phyloP scores from a whole-genome alignment of 1,140 invertebrate genomes.

The Drosophila leontia region DNA sequence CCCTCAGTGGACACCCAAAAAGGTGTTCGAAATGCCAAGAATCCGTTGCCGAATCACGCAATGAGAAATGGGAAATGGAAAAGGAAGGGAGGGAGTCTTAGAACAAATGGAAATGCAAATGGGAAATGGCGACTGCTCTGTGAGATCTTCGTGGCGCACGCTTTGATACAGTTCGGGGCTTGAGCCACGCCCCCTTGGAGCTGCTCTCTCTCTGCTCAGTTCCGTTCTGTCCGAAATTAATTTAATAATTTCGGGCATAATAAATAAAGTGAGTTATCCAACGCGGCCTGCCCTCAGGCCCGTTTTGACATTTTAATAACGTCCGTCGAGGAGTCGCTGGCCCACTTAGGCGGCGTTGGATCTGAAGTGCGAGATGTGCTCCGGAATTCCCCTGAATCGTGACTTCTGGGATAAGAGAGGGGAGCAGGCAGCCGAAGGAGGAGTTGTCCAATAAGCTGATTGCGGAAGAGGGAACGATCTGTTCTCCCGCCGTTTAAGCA shows the following conservation, averaged over 20 bases:
- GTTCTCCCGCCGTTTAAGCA: not conserved
- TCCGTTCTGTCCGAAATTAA: slow-evolving; percentile 60
- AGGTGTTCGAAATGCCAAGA: slow-evolving; percentile 75
- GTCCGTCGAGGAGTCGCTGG: slow-evolving; percentile 51
- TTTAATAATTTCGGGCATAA: slow-evolving; percentile 73
- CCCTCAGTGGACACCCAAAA: slow-evolving; percentile 67
- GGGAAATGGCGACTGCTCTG: slow-evolving; percentile 52
- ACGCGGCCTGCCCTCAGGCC: slow-evolving; percentile 32
- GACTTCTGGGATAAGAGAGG: slow-evolving; percentile 8
- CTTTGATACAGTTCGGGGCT: slow-evolving; percentile 63
- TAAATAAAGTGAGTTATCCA: slow-evolving; percentile 74
- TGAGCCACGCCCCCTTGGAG: slow-evolving; percentile 49
- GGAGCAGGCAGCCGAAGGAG: slow-evolving; percentile 9
- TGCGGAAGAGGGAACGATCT: slow-evolving; percentile 10
- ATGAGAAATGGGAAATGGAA: slow-evolving; percentile 45
- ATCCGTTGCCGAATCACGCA: slow-evolving; percentile 75
- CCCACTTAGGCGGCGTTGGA: slow-evolving; percentile 56
- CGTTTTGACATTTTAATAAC: slow-evolving; percentile 76
- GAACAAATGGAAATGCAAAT: slow-evolving; percentile 62
- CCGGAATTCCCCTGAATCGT: slow-evolving; percentile 23
- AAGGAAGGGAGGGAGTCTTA: slow-evolving; percentile 7
- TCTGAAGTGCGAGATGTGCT: slow-evolving; percentile 21
- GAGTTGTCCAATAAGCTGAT: slow-evolving; percentile 5
- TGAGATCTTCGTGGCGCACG: slow-evolving; percentile 68
- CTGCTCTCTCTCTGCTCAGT: slow-evolving; percentile 1